Evolutionary conservation across 2,797 vertebrate species (phyloP).

Genomic region (Setipinna tenuifilis): DNA sequence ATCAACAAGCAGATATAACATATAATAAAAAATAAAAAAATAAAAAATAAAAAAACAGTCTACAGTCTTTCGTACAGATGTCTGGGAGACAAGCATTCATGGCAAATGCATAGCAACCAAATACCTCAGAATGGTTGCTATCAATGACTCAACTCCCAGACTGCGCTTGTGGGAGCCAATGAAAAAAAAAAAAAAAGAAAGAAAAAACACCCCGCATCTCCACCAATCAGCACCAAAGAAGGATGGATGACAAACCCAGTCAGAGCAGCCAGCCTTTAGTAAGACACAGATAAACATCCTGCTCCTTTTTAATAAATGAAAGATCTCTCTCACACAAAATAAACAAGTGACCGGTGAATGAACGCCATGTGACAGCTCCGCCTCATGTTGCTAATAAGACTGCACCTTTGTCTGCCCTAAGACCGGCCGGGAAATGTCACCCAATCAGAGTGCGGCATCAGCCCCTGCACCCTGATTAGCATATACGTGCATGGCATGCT

Average conservation of each 20-base stretch:
- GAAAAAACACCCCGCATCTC: neutral
- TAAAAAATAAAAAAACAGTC: neutral
- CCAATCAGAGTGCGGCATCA: constrained; percentile 34
- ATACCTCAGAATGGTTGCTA: constrained; percentile 10
- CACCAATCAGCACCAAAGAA: neutral
- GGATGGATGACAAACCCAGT: constrained; percentile 4
- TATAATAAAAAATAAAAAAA: no score
- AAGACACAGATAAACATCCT: neutral
- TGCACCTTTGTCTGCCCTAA: constrained; percentile 17
- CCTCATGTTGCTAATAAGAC: neutral
- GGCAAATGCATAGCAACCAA: constrained; percentile 24
- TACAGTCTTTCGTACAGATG: neutral
- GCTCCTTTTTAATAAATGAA: neutral
- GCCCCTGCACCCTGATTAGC: constrained; percentile 13
- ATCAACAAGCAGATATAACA: constrained; percentile 5
- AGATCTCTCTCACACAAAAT: neutral
- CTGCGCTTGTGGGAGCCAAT: neutral
- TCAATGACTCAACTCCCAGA: constrained; percentile 7
- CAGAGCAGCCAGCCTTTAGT: neutral
- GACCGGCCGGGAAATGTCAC: constrained; percentile 18
- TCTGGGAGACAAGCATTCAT: neutral
- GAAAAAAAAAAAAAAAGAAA: neutral
- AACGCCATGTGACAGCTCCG: neutral
- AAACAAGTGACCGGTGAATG: neutral
- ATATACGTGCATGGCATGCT: constrained; percentile 35